Base-by-base conservation (phyloP, 2,888 invertebrate genomes). In the Pinctada fucata region DNA sequence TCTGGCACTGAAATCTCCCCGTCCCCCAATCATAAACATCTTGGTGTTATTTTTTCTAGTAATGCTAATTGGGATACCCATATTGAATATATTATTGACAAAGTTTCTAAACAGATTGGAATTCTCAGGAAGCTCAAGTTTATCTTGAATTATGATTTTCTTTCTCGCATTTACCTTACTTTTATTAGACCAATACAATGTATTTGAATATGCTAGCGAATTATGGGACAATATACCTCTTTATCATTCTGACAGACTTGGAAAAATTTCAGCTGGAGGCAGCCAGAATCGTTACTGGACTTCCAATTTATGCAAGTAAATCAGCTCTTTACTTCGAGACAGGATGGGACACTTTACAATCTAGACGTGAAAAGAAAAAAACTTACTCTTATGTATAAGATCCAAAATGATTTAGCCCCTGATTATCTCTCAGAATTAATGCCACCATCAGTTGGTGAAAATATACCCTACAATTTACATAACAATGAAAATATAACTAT, bases 101-200 rank as follows among this genome's bases (percentile, higher is more conserved):
- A 45, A 31, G 76, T n/a, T n/a, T n/a, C n/a, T n/a, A n/a, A n/a
- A n/a, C n/a, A n/a, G n/a, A n/a, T n/a, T 65, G 6, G 64, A 3
- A 48, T 78, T 67, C 51, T 72, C n/a, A 48, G 78, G 16, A 78
- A 73, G 68, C 49, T 78, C 4, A 78, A 78, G 71, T 78, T 52
- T 58, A 52, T n/a, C 6, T 13, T 78, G 13, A 67, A 68, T 58
- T 68, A 52, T 48, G 48, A 47, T 45, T 48, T 63, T 50, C 16
- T 78, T 2, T 66, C 49, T 58, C 65, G 63, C 68, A 45, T 72
- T 3, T 72, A 67, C 67, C 67, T 58, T 45, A n/a, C 47, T 52
- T 72, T 71, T 49, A 66, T 73, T 6, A 48, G 72, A 67, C 78
- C 72, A 16, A 58, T 67, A 10, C 52, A 71, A n/a, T n/a, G n/a